Conservation (phyloP, 2,888 invertebrate species). For the Oscheius sp. region DNA sequence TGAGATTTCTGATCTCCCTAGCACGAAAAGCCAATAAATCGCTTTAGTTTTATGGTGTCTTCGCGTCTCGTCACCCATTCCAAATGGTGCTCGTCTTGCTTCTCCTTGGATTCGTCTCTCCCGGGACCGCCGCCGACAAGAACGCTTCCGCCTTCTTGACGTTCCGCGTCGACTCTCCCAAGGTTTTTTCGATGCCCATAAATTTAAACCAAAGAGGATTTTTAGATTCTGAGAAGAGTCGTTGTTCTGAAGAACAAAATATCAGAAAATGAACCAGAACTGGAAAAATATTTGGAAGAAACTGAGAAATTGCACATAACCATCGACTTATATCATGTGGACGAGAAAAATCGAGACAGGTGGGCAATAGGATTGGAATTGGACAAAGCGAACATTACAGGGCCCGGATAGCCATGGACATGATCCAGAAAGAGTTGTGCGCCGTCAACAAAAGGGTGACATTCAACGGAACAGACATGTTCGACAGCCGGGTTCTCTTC, state of each 20-base stretch:
- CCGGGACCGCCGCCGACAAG: no score
- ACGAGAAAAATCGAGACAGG: neutral
- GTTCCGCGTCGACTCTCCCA: constrained; percentile 1
- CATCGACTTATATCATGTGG: constrained; percentile 12
- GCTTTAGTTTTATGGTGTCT: no score
- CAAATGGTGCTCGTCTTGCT: no score
- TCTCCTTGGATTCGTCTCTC: no score
- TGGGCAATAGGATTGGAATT: neutral
- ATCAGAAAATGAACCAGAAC: neutral
- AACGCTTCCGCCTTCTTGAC: constrained; percentile 2
- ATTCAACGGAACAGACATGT: constrained; percentile 9
- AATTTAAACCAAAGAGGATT: no score
- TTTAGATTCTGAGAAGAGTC: neutral
- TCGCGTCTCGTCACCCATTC: no score
- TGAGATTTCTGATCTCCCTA: no score
- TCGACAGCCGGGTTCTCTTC: constrained; percentile 17
- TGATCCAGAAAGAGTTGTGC: neutral
- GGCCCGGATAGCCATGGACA: neutral
- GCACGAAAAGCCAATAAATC: no score
- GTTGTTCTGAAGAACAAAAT: neutral
- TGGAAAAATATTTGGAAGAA: neutral
- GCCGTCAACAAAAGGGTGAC: neutral
- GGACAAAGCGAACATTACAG: neutral
- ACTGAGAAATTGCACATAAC: constrained; percentile 5
- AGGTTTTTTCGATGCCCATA: constrained; percentile 1